Evolutionary conservation across 1,140 invertebrate species (phyloP), one percentile per base, ranked within the genome.

Genomic region (Lordiphosa collinella): DNA sequence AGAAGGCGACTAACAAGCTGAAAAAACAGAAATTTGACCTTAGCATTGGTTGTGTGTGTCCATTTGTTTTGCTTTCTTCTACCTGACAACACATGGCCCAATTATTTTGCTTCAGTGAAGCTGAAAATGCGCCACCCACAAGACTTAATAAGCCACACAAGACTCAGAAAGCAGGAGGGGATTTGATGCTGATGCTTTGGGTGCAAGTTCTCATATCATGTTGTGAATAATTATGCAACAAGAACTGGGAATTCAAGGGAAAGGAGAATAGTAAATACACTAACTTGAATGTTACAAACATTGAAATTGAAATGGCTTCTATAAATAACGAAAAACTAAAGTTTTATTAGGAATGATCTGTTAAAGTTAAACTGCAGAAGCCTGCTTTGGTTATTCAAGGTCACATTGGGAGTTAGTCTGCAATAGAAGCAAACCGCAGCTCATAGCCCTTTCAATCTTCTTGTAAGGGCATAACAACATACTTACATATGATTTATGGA

Each of bases 21-120:
- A 16, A 55, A 43, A 51, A 31, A 35, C 38, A n/a, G 32, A 25
- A 55, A 43, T 34, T 60, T 69, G 66, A 69, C 66, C 60, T 53
- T 9, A 55, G 47, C 31, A 14, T 35, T 47, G 35, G n/a, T 29
- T 40, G 25, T 36, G 25, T 36, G 34, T 57, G 35, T 22, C 48
- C 55, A 47, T 37, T 29, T 34, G 18, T 22, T 25, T 49, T 56
- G 29, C n/a, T 18, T 44, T 29, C 29, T 48, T 14, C 10, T 48
- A 54, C 62, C 55, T 65, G 57, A 58, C 52, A 46, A 67, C 63
- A 67, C 63, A 48, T 71, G 48, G 53, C 64, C 66, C 69, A 70
- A 73, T 73, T 73, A 73, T 73, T 65, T 56, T 69, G 65, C 66
- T 69, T 69, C 69, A 69, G 35, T 69, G 61, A 35, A 69, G 69